Base-by-base conservation (phyloP, 2,888 invertebrate genomes). In the Oscheius onirici region DNA sequence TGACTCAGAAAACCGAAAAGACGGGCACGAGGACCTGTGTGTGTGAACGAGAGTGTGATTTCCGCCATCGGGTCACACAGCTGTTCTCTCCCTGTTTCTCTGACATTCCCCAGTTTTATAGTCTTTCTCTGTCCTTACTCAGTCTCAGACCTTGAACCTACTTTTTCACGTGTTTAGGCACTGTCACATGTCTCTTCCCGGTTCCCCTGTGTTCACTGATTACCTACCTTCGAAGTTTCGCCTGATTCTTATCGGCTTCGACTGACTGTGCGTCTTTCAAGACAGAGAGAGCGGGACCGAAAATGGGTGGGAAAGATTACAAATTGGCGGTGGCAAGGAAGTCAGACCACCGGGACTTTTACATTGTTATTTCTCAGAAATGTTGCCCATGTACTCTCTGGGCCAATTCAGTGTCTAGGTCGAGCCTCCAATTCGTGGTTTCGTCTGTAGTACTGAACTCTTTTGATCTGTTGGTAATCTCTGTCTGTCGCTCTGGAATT, bases 1-100 rank as follows among this genome's bases (percentile, higher is more conserved):
- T 34, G 34, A 34, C 34, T 34, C 34, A 58, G 58, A 58, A 58
- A 58, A 58, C 58, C 58, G 58, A 58, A 58, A 58, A 58, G 58
- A 22, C 55, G 24, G 55, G 55, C 55, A 55, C 55, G 55, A 55
- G n/a, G 55, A 34, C 34, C 34, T 34, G 34, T 34, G 34, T 34
- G 34, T 34, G 34, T 6, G 34, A 34, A 8, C 8, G 34, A 34
- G 34, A 24, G 57, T 57, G 58, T 58, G 58, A 58, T 58, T 40
- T 34, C 34, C 58, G 58, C 20, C 58, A n/a, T 34, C 28, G 41
- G 58, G 58, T 58, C 58, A 58, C 20, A 41, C 58, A 58, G 58
- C 58, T 58, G 58, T 58, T 58, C 58, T 58, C 17, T 41, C 20
- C 40, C 40, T 57, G 11, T 11, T 20, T 20, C 15, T 8, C 41